phyloP scores from a whole-genome alignment of 2,113 vertebrate species.

The Ardeotis arabs region DNA sequence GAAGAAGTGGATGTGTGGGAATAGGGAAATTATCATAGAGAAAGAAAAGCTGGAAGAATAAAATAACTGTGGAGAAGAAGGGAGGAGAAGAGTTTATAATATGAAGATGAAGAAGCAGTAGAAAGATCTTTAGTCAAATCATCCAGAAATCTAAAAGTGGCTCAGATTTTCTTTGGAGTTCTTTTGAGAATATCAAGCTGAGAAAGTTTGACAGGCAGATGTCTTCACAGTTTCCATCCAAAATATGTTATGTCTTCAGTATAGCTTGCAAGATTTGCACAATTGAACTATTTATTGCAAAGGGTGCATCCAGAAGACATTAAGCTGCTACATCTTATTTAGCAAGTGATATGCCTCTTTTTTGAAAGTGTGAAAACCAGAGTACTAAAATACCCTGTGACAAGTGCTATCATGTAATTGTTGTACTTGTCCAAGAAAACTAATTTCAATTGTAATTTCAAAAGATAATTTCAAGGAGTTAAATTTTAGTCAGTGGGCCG shows the following conservation, averaged over 20 bases:
- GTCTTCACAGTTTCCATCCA: neutral
- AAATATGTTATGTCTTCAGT: neutral
- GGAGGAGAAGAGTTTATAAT: neutral
- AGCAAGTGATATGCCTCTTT: neutral
- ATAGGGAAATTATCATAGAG: neutral
- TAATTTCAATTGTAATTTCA: neutral
- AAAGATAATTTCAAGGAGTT: neutral
- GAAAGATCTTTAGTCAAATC: neutral
- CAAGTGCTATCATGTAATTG: neutral
- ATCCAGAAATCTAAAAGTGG: neutral
- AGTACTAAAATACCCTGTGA: neutral
- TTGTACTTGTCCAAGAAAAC: neutral
- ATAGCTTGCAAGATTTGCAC: neutral
- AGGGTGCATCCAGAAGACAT: neutral
- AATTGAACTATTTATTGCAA: neutral
- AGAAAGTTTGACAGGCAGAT: neutral
- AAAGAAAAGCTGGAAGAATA: neutral
- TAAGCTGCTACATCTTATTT: neutral
- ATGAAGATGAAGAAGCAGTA: neutral
- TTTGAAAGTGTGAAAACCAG: neutral
- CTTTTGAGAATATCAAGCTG: neutral
- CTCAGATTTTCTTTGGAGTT: neutral
- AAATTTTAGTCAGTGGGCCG: too few relatives aligned
- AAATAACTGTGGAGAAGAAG: neutral
- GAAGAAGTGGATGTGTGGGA: neutral